These are phyloP conservation scores for Nothura maculosa DNA, from an alignment of 2,797 vertebrate genomes.

Conservation along the genomic window DNA sequence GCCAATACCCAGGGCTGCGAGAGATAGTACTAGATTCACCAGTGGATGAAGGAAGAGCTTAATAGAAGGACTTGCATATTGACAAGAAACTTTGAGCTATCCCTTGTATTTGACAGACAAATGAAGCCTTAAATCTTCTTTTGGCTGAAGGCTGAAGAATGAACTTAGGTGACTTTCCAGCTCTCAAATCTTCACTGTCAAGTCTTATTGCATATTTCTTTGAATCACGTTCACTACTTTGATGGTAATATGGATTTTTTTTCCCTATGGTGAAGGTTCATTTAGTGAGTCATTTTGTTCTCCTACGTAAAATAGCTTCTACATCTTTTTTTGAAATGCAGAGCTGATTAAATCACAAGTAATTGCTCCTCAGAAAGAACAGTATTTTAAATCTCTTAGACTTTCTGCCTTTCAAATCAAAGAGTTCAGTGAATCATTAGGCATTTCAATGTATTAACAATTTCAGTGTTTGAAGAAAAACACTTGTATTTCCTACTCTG, in stretches of 20 bases:
- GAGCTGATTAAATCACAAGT: constrained; percentile 77
- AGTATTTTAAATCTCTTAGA: constrained; percentile 69
- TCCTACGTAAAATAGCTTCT: constrained; percentile 75
- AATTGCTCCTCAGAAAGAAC: constrained; percentile 76
- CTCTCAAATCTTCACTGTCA: constrained; percentile 52
- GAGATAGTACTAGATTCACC: not conserved
- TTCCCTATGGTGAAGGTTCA: constrained; percentile 67
- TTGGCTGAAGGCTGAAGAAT: constrained; percentile 42
- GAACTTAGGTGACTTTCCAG: constrained; percentile 56
- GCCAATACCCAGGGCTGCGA: not conserved
- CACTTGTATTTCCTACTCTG: constrained; percentile 40
- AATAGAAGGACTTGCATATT: not conserved
- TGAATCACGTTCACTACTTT: constrained; percentile 67
- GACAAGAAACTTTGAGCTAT: not conserved
- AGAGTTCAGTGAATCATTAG: constrained; percentile 76
- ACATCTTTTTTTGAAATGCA: constrained; percentile 45
- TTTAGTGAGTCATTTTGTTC: constrained; percentile 76
- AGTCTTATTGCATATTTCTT: constrained; percentile 56
- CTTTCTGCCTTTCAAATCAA: constrained; percentile 77
- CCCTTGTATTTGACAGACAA: not conserved
- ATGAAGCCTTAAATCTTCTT: not conserved
- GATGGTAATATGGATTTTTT: constrained; percentile 63
- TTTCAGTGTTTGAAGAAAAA: constrained; percentile 40
- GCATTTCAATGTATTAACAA: constrained; percentile 67
- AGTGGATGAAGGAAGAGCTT: not conserved